Percentiles rank a stretch among this genome's conserved stretches.
Evolutionary conservation across 1,140 invertebrate species (phyloP).

Genomic region (Nixonia krombeini): DNA sequence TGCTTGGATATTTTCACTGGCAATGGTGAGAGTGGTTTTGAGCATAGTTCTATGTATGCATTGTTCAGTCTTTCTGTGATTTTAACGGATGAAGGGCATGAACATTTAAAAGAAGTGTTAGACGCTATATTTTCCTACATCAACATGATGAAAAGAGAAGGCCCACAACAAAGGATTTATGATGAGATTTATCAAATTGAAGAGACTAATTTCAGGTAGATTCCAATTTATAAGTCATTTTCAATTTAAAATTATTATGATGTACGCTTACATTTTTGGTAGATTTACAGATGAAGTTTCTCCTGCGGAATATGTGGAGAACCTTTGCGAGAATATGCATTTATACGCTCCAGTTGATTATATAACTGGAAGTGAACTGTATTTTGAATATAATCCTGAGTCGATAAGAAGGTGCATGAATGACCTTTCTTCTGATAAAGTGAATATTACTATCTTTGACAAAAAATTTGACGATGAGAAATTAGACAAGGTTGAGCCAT

Average conservation of each 20-base stretch:
- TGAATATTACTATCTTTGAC: slow-evolving; percentile 81
- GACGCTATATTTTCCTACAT: slow-evolving; percentile 82
- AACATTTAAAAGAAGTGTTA: slow-evolving; percentile 80
- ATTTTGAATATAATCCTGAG: slow-evolving; percentile 85
- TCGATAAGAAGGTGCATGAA: slow-evolving; percentile 78
- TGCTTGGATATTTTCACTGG: slow-evolving; percentile 84
- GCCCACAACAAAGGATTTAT: slow-evolving; percentile 79
- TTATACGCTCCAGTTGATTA: slow-evolving; percentile 84
- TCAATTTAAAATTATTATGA: too few relatives aligned
- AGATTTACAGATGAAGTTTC: slow-evolving; percentile 79
- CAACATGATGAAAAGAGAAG: slow-evolving; percentile 76
- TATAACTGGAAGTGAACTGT: slow-evolving; percentile 81
- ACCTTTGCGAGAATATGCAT: slow-evolving; percentile 84
- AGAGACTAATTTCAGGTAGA: slow-evolving; percentile 70
- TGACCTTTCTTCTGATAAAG: slow-evolving; percentile 78
- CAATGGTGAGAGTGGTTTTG: slow-evolving; percentile 82
- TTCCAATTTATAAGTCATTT: not conserved
- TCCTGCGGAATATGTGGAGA: slow-evolving; percentile 85
- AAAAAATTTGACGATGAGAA: slow-evolving; percentile 73
- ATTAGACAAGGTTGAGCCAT: slow-evolving; percentile 79
- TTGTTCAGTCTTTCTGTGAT: slow-evolving; percentile 83
- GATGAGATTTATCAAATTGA: slow-evolving; percentile 81
- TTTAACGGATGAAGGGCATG: slow-evolving; percentile 85
- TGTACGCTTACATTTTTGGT: too few relatives aligned
- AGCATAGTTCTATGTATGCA: slow-evolving; percentile 80